Evolutionary conservation across 1,140 invertebrate species (phyloP), one percentile per base, ranked within the genome.

Genomic region (Zaprionus gabonicus): DNA sequence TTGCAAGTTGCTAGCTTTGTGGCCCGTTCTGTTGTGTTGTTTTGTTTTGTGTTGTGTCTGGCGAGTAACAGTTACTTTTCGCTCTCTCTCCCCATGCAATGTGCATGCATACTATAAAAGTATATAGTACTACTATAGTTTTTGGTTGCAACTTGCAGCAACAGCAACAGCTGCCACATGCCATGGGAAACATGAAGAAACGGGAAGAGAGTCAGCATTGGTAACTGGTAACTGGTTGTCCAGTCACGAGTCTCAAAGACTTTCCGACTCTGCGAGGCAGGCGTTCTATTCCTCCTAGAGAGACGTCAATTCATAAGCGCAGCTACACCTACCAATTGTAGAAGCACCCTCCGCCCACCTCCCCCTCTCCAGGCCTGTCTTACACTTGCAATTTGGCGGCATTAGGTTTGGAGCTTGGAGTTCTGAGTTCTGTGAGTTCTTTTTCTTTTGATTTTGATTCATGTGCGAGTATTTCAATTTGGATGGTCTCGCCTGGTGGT

Each of bases 41-140:
- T 7, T 46, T 49, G n/a, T 20, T 41, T 15, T 49, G 17, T 51
- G 46, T 51, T 58, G 80, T 76, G 81, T 70, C 79, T 78, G 71
- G 69, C 82, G 78, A 88, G 81, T 85, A 88, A 88, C 85, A 90
- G 85, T 88, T 88, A 90, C 78, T 85, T 88, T 80, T 85, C 85
- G 66, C 78, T 74, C 73, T 90, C 76, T 69, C 41, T 46, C 6
- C 41, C 17, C 41, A 46, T 41, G 38, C 38, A 41, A 41, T 41
- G 41, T 46, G n/a, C n/a, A 13, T 75, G 73, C 31, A 44, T 71
- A 36, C 28, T 51, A 72, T 68, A 51, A 34, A 49, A 59, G 41
- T 46, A 44, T 72, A 68, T 53, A 41, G 46, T 51, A 51, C 46
- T 51, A 51, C 46, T 70, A 36, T 67, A 57, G 17, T 56, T 82